Conservation (phyloP, 1,140 invertebrate species). For the Drosophila paulistorum region DNA sequence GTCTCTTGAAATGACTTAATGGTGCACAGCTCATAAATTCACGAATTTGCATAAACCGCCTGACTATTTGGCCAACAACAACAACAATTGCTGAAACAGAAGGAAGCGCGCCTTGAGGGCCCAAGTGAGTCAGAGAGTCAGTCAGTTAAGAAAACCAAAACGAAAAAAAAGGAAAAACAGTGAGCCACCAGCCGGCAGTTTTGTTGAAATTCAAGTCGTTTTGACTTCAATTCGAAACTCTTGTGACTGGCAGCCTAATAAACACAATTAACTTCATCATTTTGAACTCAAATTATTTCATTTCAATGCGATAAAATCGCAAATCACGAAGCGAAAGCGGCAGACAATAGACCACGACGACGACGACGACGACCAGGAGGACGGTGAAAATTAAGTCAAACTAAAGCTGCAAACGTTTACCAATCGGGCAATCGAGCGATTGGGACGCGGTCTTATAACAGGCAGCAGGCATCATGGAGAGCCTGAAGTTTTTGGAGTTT, state of each 20-base stretch:
- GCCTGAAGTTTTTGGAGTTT: slow-evolving; percentile 13
- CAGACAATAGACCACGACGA: slow-evolving; percentile 58
- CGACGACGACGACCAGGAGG: slow-evolving; percentile 27
- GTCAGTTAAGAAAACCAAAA: slow-evolving; percentile 6
- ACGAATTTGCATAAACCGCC: slow-evolving; percentile 78
- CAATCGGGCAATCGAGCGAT: slow-evolving; percentile 67
- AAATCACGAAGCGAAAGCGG: slow-evolving; percentile 79
- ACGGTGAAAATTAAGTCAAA: slow-evolving; percentile 82
- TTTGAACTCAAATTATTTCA: slow-evolving; percentile 83
- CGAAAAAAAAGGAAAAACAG: neutral
- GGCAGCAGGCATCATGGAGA: no score
- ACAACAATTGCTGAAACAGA: slow-evolving; percentile 25
- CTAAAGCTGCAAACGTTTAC: slow-evolving; percentile 67
- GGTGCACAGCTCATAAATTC: slow-evolving; percentile 81
- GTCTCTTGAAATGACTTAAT: slow-evolving; percentile 82
- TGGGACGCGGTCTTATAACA: slow-evolving; percentile 43
- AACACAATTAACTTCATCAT: slow-evolving; percentile 83
- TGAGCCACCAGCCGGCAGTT: slow-evolving; percentile 12
- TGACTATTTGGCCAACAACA: slow-evolving; percentile 53
- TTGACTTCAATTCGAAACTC: slow-evolving; percentile 26
- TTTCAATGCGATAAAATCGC: slow-evolving; percentile 83
- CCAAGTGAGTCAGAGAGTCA: slow-evolving; percentile 52
- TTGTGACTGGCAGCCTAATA: slow-evolving; percentile 80
- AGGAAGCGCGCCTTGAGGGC: slow-evolving; percentile 67
- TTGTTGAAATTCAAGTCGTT: slow-evolving; percentile 48